Evolutionary conservation across 1,140 invertebrate genomes (phyloP).

Genomic region (Leptinotarsa lineolata): DNA sequence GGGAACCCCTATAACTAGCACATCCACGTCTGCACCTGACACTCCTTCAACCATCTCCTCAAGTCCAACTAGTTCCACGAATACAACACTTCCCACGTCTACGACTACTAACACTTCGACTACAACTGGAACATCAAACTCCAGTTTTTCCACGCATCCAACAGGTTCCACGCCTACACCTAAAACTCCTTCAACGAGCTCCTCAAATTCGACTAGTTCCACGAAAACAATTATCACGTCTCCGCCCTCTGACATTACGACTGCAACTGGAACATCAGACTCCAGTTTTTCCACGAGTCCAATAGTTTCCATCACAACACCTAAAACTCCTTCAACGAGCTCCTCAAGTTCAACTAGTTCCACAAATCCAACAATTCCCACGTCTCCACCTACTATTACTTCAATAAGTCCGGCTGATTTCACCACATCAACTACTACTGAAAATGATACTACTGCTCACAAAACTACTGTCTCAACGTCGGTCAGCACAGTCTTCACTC

Average conservation of each 20-base stretch:
- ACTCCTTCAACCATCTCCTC: background rate
- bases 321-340: background rate
- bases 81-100: no score
- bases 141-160: background rate
- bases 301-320: background rate
- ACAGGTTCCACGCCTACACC: background rate
- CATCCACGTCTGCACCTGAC: background rate
- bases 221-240: background rate
- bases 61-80: background rate
- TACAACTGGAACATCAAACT: background rate
- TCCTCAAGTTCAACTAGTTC: background rate
- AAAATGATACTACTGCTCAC: no score
- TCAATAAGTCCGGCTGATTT: background rate
- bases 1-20: no score
- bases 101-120: background rate
- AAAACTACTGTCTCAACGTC: no score
- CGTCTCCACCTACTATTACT: background rate
- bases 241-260: background rate
- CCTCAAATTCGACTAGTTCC: background rate
- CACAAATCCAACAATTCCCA: background rate
- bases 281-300: background rate
- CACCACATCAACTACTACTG: background rate
- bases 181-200: background rate
- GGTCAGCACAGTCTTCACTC: no score
- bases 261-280: background rate